These are phyloP conservation scores for Microctenopoma stevenorrisi DNA, from an alignment of 2,797 vertebrate species.

Conservation along the genomic window DNA sequence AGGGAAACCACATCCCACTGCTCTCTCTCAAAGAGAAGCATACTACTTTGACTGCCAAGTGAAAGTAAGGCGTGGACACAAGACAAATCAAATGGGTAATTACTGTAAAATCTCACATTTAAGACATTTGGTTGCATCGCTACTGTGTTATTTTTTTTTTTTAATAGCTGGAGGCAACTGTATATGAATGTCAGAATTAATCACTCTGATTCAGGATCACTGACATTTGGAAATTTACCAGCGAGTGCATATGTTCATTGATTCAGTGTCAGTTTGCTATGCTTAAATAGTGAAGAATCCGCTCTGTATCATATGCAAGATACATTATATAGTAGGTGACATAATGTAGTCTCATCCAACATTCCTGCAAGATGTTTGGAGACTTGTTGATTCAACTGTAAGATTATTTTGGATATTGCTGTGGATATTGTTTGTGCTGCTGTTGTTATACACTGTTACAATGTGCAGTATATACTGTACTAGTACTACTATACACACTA, in stretches of 20 bases:
- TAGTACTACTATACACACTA: too few relatives aligned
- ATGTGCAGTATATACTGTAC: too few relatives aligned
- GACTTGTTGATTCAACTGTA: too few relatives aligned
- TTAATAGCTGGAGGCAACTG: slow-evolving; percentile 7
- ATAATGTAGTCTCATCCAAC: too few relatives aligned
- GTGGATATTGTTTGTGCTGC: too few relatives aligned
- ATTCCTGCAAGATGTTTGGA: too few relatives aligned
- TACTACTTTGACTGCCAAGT: slow-evolving; percentile 40
- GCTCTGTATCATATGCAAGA: background rate
- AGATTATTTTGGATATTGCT: too few relatives aligned
- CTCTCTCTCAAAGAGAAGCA: slow-evolving; percentile 25
- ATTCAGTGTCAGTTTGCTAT: slow-evolving; percentile 37
- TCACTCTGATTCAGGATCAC: slow-evolving; percentile 40
- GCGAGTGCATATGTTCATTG: slow-evolving; percentile 22
- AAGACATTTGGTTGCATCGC: slow-evolving; percentile 25
- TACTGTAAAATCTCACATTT: slow-evolving; percentile 31
- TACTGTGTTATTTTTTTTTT: background rate
- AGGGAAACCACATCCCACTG: slow-evolving; percentile 29
- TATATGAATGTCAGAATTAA: slow-evolving; percentile 45
- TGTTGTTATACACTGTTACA: too few relatives aligned
- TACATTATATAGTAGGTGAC: too few relatives aligned
- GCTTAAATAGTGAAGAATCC: slow-evolving; percentile 9
- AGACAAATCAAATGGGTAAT: slow-evolving; percentile 48
- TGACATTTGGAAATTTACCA: slow-evolving; percentile 54
- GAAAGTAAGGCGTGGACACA: slow-evolving; percentile 23